Evolutionary conservation across 2,113 vertebrate genomes (phyloP), one percentile per base, ranked within the genome.

Genomic region (Oophaga pumilio): DNA sequence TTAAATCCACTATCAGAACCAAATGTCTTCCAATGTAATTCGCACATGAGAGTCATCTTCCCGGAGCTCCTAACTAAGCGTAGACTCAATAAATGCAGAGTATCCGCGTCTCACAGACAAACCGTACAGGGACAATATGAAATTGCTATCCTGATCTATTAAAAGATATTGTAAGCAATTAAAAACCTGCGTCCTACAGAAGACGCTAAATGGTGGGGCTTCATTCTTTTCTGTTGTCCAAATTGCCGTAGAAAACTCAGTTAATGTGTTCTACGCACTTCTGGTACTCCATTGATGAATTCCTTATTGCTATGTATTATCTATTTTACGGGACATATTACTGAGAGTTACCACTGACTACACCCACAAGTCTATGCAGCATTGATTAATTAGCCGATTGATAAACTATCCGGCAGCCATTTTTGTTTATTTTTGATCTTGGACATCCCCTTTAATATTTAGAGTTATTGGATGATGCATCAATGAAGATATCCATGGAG

Each of bases 111-210:
- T 50, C 24, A 74, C 78, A 62, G 78, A 82, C 78, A 82, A 74
- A 64, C 59, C 74, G 69, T 74, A 52, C 66, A 87, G 68, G n/a
- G 69, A 26, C 28, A 82, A 76, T 66, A 33, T 62, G 71, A 76
- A 88, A 83, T 76, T 64, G 69, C 71, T 50, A 53, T 60, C 43
- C 57, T 82, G 80, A 88, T 83, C 80, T 80, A 88, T 88, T 88
- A 83, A 88, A 83, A 83, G 79, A 88, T 83, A 76, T 56, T 83
- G 69, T 64, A 88, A 76, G 86, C 71, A 83, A 88, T 88, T 88
- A 88, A 83, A 87, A 83, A 28, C 53, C 52, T 26, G 43, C 79
- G 18, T 87, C 49, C 53, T 87, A 43, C 68, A 14, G 28, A 49
- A 68, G 4, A 66, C 64, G 53, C 66, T 80, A 64, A 64, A 50